Evolutionary conservation across 2,113 vertebrate genomes (phyloP), one percentile per base, ranked within the genome.

Genomic region (Galemys pyrenaicus): DNA sequence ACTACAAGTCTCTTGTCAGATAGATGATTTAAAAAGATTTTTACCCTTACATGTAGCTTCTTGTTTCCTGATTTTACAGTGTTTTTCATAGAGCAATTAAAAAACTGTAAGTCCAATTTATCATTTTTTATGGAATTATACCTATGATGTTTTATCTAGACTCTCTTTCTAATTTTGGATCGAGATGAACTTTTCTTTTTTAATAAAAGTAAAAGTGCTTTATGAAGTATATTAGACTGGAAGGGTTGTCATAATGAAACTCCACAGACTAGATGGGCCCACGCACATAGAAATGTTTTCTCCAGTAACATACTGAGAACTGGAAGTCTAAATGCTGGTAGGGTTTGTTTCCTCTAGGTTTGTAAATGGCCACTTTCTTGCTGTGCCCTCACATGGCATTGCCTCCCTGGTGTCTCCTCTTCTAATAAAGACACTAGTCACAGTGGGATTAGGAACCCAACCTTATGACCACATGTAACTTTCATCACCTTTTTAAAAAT

Each of bases 11-110:
- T 11, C 83, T 95, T 95, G 54, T 83, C n/a, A 94, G 70, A 83
- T 64, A 41, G 2, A 32, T 74, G 13, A 90, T 60, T 92, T 80
- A 41, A 92, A 74, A 84, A 86, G n/a, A 74, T 20, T 71, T 92
- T 67, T 26, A n/a, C 73, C 30, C 35, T 24, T 49, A 28, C 41
- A 24, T 89, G 15, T 19, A 79, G 46, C 37, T 79, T 84, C 1
- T 65, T 16, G 58, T 77, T 93, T 91, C 49, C 60, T 28, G 86
- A 89, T 81, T 85, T 68, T 87, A 80, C 3, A 78, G 13, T 24
- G 4, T 89, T 2, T 95, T 80, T 67, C 6, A 32, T 20, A 56
- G 41, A 70, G 17, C 46, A 74, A 70, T 87, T 77, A 30, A 35
- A 35, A 9, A 30, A 87, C 84, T 68, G 92, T 10, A 77, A 70